Evolutionary conservation across 2,888 invertebrate genomes (phyloP), one percentile per base, ranked within the genome.

Genomic region (Monoplex corrugatus): DNA sequence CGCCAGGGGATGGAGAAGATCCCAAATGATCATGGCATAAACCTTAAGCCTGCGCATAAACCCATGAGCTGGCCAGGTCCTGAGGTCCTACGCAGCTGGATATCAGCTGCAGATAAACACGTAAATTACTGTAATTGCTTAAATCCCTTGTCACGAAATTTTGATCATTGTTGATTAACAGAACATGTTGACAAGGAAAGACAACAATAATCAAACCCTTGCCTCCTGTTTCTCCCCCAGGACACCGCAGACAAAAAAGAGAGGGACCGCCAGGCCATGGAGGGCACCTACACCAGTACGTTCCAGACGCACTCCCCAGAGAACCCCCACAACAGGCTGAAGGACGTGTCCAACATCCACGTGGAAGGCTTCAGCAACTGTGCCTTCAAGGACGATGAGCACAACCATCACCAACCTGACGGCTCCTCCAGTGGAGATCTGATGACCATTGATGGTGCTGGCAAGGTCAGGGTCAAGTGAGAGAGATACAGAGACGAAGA

Each of bases 221-320:
- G 28, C n/a, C 68, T 28, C n/a, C 10, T 78, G 90, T 28, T 28
- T 28, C 23, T 28, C 68, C n/a, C n/a, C 16, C 88, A 91, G 91
- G 88, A 91, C 40, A 91, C 89, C 10, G 78, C 63, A 13, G 43
- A 78, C 13, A 90, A 91, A 35, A 88, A 89, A 45, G 43, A 63
- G 35, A 50, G 32, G 35, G 90, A 90, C 86, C 87, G 89, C 38
- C 19, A 85, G 38, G 90, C 90, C 16, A 89, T 89, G 10, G 40
- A 87, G 16, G 91, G 89, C 5, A 45, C 89, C 16, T 82, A 89
- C 63, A 90, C 88, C 19, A 89, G 89, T 23, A 88, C 89, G 23
- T 91, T 91, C 78, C 72, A 43, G 28, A 38, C 50, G 50, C 84
- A 87, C 32, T 43, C 84, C n/a, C 89, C 91, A 10, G 50, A 87